Base-by-base conservation (phyloP, 2,888 invertebrate species). In the Rhamnusium bicolor region DNA sequence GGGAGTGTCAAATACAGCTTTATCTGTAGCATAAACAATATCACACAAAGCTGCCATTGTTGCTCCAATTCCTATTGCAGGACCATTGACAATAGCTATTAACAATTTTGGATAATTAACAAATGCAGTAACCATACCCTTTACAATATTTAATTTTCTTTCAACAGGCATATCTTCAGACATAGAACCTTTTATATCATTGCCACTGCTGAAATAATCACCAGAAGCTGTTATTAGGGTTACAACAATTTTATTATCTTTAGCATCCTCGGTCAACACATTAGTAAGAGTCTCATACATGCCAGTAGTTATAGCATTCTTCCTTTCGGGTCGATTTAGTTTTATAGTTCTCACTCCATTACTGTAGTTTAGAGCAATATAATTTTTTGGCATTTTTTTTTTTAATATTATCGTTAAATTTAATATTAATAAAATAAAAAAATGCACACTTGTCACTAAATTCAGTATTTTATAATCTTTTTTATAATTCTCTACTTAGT, bases 31-130 rank as follows among this genome's bases (percentile, higher is more conserved):
- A 90, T 96, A 96, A 6, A 97, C 94, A 71, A 95, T 90, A 90
- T 99, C 98, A 89, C 94, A 97, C 0, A 98, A 89, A 0, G 93
- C 94, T 63, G 96, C 89, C 8, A 94, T 93, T 0, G 98, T 98
- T 2, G 94, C 94, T 51, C 94, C 94, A 80, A 99, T 93, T 24
- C 99, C 99, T 80, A 98, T 92, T 12, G 97, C 96, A 51, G 98
- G 98, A 1, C 99, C 99, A 90, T 99, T 98, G 0, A 98, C 93
- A 71, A 98, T 89, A 12, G 94, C 95, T 76, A 98, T 90, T 53
- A 99, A 86, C 40, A 97, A 89, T 88, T 99, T 99, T 0, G 96
- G 95, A 86, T 96, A 97, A 79, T 93, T 92, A 77, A 98, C 95
- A 80, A 97, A 93, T 0, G 95, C 90, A 72, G 91, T 89, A 1